A percentile compares a stretch with the other conserved stretches of the same genome.
These are phyloP conservation scores for Lochmaea crataegi DNA, from an alignment of 2,888 invertebrate genomes.

Conservation along the genomic window DNA sequence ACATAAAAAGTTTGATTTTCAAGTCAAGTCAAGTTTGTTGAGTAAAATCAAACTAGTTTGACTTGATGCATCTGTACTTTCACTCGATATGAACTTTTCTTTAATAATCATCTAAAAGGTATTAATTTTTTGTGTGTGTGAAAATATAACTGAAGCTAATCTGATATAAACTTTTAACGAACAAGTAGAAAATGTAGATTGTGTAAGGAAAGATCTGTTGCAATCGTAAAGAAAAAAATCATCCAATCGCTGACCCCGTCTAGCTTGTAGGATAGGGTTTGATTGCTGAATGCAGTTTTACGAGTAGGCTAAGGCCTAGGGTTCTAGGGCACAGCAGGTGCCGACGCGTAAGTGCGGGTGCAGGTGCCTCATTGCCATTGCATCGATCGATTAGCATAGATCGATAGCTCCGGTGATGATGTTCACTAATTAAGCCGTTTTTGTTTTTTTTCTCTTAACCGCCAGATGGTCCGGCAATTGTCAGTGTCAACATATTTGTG, in stretches of 20 bases:
- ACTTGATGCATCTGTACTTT: no score
- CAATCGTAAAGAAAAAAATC: constrained; percentile 31
- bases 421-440: constrained; percentile 61
- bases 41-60: no score
- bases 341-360: constrained; percentile 54
- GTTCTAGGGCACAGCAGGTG: constrained; percentile 50
- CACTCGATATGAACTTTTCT: no score
- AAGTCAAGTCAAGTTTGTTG: no score
- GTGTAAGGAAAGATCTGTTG: constrained; percentile 42
- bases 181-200: neutral
- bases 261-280: constrained; percentile 63
- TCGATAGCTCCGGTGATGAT: constrained; percentile 53
- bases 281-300: constrained; percentile 60
- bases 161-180: neutral
- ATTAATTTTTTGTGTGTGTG: no score
- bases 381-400: constrained; percentile 48
- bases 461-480: constrained; percentile 93
- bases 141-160: no score
- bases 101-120: no score
- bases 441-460: constrained; percentile 62
- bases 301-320: constrained; percentile 45
- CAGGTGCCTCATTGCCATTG: constrained; percentile 61
- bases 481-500: constrained; percentile 98
- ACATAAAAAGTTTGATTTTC: no score
- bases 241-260: constrained; percentile 53